Evolutionary conservation across 2,113 vertebrate genomes (phyloP).

Genomic region (Marmota flaviventris): DNA sequence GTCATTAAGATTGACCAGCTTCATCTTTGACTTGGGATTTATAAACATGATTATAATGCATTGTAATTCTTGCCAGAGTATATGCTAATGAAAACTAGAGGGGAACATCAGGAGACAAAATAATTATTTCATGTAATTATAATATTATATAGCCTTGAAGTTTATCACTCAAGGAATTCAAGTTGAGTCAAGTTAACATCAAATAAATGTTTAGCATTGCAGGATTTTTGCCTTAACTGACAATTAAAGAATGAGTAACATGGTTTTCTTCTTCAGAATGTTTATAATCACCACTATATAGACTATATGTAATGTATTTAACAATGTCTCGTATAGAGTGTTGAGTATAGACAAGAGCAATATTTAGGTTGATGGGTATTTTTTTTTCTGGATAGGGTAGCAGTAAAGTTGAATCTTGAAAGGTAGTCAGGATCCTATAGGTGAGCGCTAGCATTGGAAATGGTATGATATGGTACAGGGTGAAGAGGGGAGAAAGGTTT

Average conservation of each 20-base stretch:
- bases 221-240: not conserved
- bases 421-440: not conserved
- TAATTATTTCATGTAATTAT: not conserved
- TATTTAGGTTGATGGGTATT: not conserved
- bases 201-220: not conserved
- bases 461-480: not conserved
- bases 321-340: not conserved
- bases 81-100: not conserved
- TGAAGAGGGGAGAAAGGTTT: not conserved
- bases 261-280: not conserved
- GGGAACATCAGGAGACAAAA: not conserved
- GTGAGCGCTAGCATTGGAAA: not conserved
- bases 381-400: not conserved
- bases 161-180: conserved; percentile 21
- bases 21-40: not conserved
- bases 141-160: not conserved
- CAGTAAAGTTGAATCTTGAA: not conserved
- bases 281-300: not conserved
- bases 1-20: not conserved
- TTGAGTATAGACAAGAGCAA: not conserved
- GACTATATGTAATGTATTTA: not conserved
- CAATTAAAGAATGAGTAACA: not conserved
- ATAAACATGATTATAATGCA: not conserved
- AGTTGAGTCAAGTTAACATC: conserved; percentile 36
- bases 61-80: not conserved